Evolutionary conservation across 2,797 vertebrate species (phyloP).

Genomic region (Myripristis jacobus): DNA sequence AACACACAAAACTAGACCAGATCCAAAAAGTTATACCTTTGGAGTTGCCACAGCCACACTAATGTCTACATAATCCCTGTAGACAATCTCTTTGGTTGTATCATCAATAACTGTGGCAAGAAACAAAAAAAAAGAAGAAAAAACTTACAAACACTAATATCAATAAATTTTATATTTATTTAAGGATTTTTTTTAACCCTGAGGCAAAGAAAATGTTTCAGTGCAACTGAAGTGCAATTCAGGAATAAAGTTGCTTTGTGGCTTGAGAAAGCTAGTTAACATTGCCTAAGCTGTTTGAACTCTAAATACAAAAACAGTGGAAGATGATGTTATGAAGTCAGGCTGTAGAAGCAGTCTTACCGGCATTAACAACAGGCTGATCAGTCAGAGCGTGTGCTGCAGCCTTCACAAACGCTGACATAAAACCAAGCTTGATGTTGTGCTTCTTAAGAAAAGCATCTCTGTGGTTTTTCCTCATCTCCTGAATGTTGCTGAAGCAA

Average conservation of each 20-base stretch:
- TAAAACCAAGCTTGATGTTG: slow-evolving; percentile 92
- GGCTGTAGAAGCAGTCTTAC: slow-evolving; percentile 73
- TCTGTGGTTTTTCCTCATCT: slow-evolving; percentile 88
- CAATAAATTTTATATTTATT: not conserved
- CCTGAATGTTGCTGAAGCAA: slow-evolving; percentile 88
- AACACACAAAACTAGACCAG: not conserved
- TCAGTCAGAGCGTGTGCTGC: slow-evolving; percentile 91
- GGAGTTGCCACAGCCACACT: slow-evolving; percentile 95
- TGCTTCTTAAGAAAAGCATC: slow-evolving; percentile 90
- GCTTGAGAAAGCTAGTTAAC: not conserved
- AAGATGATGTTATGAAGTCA: not conserved
- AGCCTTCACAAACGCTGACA: slow-evolving; percentile 96
- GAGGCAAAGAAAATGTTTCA: not conserved
- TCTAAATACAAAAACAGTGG: not conserved
- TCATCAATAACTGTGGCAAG: slow-evolving; percentile 90
- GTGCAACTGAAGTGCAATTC: not conserved
- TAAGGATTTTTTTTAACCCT: not conserved
- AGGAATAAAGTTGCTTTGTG: not conserved
- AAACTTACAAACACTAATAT: not conserved
- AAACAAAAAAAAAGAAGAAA: not conserved
- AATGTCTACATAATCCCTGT: slow-evolving; percentile 96
- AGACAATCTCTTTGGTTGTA: slow-evolving; percentile 94
- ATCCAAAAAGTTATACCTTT: slow-evolving; percentile 79
- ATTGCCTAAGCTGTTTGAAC: not conserved
- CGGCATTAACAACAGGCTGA: slow-evolving; percentile 93